phyloP scores from a whole-genome alignment of 2,797 vertebrate genomes.

The Rousettus madagascariensis region DNA sequence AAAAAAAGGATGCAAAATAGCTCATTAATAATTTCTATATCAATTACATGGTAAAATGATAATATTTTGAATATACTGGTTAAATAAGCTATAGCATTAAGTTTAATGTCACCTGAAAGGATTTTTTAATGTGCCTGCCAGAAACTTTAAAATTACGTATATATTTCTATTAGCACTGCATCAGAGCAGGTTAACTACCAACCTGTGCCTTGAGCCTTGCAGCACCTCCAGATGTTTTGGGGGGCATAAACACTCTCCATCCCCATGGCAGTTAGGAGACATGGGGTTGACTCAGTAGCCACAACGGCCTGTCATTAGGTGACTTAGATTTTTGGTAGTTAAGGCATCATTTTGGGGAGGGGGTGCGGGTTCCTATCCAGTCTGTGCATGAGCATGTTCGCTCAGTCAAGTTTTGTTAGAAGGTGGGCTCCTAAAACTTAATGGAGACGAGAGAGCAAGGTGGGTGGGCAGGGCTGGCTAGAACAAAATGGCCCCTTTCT shows the following conservation, averaged over 20 bases:
- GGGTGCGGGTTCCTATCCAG: neutral
- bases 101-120: neutral
- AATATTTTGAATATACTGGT: conserved; percentile 27
- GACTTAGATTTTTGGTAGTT: neutral
- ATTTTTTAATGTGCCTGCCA: neutral
- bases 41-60: conserved; percentile 5
- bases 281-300: neutral
- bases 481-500: neutral
- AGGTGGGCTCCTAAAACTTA: neutral
- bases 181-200: neutral
- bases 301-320: neutral
- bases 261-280: neutral
- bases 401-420: neutral
- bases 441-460: neutral
- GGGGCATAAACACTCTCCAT: neutral
- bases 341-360: neutral
- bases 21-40: neutral
- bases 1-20: neutral
- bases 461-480: neutral
- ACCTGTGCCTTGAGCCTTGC: neutral
- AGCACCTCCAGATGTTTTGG: neutral
- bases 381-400: neutral
- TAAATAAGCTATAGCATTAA: conserved; percentile 17
- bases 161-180: neutral
- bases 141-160: neutral